These are phyloP conservation scores for Phenganax stokvisi DNA, from an alignment of 92 coral and sea anemone species.

Conservation along the genomic window DNA sequence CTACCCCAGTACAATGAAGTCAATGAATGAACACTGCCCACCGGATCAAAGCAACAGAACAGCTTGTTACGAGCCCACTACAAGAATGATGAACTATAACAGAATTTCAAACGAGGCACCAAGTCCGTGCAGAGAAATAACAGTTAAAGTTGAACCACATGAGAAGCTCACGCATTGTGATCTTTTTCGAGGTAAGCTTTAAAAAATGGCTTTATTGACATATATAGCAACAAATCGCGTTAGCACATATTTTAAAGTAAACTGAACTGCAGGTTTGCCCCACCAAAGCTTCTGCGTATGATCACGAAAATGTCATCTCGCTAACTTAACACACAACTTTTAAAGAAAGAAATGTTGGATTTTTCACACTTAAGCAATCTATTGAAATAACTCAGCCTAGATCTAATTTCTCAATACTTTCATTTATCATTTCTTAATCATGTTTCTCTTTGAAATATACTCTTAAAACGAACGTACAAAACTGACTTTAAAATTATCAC, in stretches of 20 bases:
- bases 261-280: background rate
- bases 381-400: background rate
- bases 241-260: background rate
- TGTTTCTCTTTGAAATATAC: slow-evolving; percentile 17
- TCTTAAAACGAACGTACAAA: background rate
- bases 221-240: background rate
- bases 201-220: background rate
- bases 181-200: slow-evolving; percentile 26
- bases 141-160: slow-evolving; percentile 31
- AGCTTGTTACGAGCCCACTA: background rate
- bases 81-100: slow-evolving; percentile 19
- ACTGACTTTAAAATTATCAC: background rate
- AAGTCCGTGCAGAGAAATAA: slow-evolving; percentile 12
- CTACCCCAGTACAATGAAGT: slow-evolving; percentile 24
- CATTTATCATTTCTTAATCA: slow-evolving; percentile 10
- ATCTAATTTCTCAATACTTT: slow-evolving; percentile 1
- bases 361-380: background rate
- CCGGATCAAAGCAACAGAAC: background rate
- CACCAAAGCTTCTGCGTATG: background rate
- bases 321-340: background rate
- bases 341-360: slow-evolving; percentile 64
- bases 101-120: slow-evolving; percentile 20
- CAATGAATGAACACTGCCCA: slow-evolving; percentile 13
- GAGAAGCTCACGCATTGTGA: slow-evolving; percentile 39
- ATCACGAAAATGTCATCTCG: background rate